phyloP scores from a whole-genome alignment of 1,140 invertebrate species.

The Aradophagus sp. region DNA sequence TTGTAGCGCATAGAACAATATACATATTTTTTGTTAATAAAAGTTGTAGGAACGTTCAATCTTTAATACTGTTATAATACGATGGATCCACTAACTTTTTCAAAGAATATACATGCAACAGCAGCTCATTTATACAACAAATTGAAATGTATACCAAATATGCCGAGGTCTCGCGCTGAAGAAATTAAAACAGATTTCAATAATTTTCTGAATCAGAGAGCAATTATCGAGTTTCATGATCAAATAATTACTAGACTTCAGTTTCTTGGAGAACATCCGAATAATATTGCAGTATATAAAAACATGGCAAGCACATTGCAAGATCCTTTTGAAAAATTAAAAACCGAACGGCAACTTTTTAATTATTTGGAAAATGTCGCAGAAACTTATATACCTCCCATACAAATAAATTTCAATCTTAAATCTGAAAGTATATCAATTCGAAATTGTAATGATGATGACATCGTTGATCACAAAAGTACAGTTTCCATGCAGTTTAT shows the following conservation, averaged over 20 bases:
- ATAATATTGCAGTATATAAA: constrained; percentile 14
- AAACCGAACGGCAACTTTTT: constrained; percentile 10
- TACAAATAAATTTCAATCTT: constrained; percentile 7
- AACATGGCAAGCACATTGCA: constrained; percentile 9
- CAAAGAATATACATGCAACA: constrained; percentile 4
- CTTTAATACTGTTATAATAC: too few species aligned
- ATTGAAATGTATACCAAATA: constrained; percentile 14
- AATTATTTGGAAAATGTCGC: constrained; percentile 21
- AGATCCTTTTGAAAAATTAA: constrained; percentile 10
- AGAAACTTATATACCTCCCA: constrained; percentile 14
- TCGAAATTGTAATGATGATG: constrained; percentile 1
- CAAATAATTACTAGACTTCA: constrained; percentile 6
- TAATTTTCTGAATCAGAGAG: constrained; percentile 5
- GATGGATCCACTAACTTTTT: constrained; percentile 12
- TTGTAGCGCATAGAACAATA: too few species aligned
- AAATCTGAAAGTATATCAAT: background rate
- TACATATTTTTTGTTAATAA: too few species aligned
- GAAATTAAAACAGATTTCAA: constrained; percentile 12
- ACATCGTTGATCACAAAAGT: constrained; percentile 1
- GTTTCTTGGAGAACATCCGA: constrained; percentile 8
- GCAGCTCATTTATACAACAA: constrained; percentile 10
- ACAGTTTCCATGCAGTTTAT: constrained; percentile 18
- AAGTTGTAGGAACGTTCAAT: too few species aligned
- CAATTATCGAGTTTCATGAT: constrained; percentile 1
- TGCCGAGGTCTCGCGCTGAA: constrained; percentile 9